A percentile compares a stretch with the other conserved stretches of the same genome.
Evolutionary conservation across 2,797 vertebrate genomes (phyloP).

Genomic region (Neosilurus mollespiculum): DNA sequence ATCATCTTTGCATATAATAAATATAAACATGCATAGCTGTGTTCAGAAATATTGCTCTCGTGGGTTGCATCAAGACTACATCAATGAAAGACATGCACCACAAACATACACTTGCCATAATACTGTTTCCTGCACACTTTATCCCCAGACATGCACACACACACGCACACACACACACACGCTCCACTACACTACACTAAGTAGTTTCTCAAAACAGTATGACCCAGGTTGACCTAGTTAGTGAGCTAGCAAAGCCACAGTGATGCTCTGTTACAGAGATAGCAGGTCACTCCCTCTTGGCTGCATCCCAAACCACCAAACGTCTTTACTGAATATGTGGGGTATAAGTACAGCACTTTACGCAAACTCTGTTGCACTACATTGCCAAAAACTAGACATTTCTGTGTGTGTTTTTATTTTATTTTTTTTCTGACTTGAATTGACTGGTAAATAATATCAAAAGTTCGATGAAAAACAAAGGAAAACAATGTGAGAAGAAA

Average conservation of each 20-base stretch:
- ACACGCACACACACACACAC: neutral
- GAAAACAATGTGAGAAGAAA: neutral
- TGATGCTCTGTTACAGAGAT: neutral
- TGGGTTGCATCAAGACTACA: neutral
- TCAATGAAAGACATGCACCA: neutral
- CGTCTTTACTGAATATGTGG: neutral
- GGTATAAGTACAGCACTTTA: neutral
- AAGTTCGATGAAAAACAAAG: neutral
- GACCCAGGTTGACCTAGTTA: slow-evolving; percentile 1
- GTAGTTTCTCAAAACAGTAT: slow-evolving; percentile 6
- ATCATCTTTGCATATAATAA: neutral
- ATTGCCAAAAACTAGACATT: neutral
- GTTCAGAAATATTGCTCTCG: neutral
- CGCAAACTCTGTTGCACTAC: neutral
- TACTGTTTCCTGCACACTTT: neutral
- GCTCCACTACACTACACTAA: neutral
- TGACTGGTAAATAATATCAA: neutral
- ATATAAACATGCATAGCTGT: neutral
- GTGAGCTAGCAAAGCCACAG: slow-evolving; percentile 6
- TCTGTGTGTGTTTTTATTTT: neutral
- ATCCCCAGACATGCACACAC: neutral
- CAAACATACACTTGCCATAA: neutral
- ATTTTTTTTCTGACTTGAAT: neutral
- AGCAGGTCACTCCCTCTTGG: neutral
- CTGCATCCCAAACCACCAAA: slow-evolving; percentile 2